Percentiles rank a stretch among this genome's conserved stretches.
These are phyloP conservation scores for Papilio aristodemus DNA, from an alignment of 1,140 invertebrate genomes.

Conservation along the genomic window DNA sequence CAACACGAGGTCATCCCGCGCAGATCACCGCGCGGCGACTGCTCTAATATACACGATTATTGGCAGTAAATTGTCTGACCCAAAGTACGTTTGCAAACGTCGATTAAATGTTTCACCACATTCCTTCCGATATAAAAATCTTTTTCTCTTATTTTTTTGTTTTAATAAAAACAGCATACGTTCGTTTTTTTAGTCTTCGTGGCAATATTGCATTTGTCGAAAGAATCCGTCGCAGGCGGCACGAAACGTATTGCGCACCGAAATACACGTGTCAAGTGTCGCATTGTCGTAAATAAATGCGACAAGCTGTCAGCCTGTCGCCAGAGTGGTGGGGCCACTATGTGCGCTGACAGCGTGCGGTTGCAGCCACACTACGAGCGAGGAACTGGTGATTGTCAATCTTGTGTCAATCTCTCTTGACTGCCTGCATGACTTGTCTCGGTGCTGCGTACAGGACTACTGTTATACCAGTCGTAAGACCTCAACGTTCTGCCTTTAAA, in stretches of 20 bases:
- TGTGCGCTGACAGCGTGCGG: not conserved
- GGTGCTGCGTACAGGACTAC: too few species aligned
- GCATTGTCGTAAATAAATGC: slow-evolving; percentile 22
- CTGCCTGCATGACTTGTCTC: too few species aligned
- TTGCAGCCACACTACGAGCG: not conserved
- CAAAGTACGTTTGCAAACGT: not conserved
- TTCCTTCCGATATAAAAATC: too few species aligned
- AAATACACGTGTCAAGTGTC: slow-evolving; percentile 24
- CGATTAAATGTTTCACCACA: too few species aligned
- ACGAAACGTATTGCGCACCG: slow-evolving; percentile 1
- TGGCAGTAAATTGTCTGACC: not conserved
- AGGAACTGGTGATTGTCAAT: not conserved
- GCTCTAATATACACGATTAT: too few species aligned
- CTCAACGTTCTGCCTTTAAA: too few species aligned
- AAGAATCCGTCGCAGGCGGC: too few species aligned
- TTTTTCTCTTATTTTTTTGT: not conserved
- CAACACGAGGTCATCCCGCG: not conserved
- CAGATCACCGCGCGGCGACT: too few species aligned
- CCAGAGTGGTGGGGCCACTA: not conserved
- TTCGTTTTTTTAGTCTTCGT: too few species aligned
- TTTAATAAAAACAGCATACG: not conserved
- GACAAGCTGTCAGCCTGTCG: not conserved
- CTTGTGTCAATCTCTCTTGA: too few species aligned
- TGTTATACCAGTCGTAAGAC: too few species aligned
- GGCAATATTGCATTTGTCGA: not conserved